Evolutionary conservation across 2,888 invertebrate species (phyloP).

Genomic region (Pinctada fucata): DNA sequence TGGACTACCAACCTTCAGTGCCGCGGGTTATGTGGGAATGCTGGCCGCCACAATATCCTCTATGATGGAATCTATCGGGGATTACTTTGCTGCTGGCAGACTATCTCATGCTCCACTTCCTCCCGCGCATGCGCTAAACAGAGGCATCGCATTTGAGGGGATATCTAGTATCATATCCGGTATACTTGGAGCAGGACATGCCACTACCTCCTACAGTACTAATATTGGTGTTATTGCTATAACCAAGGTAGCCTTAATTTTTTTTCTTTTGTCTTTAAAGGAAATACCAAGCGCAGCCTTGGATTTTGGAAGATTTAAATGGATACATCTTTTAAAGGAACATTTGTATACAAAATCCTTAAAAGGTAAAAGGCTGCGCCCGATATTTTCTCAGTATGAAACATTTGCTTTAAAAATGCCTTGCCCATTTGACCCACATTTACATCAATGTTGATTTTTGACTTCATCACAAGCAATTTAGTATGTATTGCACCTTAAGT

Average conservation of each 20-base stretch:
- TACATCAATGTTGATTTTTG: too few relatives aligned
- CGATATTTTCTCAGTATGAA: too few relatives aligned
- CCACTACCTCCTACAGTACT: slow-evolving; percentile 92
- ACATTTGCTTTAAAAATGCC: too few relatives aligned
- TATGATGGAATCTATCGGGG: slow-evolving; percentile 82
- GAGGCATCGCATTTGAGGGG: slow-evolving; percentile 85
- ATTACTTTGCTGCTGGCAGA: slow-evolving; percentile 90
- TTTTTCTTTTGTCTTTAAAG: too few relatives aligned
- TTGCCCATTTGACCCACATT: too few relatives aligned
- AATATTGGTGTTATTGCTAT: slow-evolving; percentile 93
- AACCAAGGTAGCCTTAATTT: slow-evolving; percentile 81
- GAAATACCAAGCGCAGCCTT: too few relatives aligned
- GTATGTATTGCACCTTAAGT: too few relatives aligned
- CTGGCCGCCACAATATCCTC: slow-evolving; percentile 69
- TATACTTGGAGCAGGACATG: slow-evolving; percentile 91
- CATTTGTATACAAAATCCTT: too few relatives aligned
- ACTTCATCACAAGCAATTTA: too few relatives aligned
- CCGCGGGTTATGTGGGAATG: slow-evolving; percentile 68
- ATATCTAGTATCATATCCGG: slow-evolving; percentile 89
- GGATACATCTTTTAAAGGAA: too few relatives aligned
- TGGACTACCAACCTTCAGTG: slow-evolving; percentile 68
- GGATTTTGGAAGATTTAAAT: too few relatives aligned
- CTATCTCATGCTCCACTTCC: slow-evolving; percentile 86
- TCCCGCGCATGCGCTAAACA: slow-evolving; percentile 90
- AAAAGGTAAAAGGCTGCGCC: too few relatives aligned